Conservation (phyloP, 2,888 invertebrate genomes). For the Drosophila koepferae region DNA sequence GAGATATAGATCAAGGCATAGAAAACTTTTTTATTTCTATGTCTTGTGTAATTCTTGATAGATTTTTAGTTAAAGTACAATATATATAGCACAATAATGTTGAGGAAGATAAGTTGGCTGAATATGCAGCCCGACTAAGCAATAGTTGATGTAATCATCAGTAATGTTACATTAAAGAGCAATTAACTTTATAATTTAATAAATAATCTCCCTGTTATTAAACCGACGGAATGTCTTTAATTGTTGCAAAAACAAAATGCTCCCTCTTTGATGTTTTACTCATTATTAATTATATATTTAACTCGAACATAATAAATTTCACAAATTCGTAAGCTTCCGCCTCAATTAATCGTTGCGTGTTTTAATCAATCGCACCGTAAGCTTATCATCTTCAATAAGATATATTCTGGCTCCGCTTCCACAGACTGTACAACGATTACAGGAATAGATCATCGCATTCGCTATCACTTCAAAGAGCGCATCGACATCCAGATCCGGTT, state of each 20-base stretch:
- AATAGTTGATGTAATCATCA: too few relatives aligned
- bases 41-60: neutral
- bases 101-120: too few relatives aligned
- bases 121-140: too few relatives aligned
- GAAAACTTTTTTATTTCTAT: neutral
- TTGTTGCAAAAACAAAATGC: too few relatives aligned
- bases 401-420: constrained; percentile 99
- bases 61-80: too few relatives aligned
- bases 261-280: too few relatives aligned
- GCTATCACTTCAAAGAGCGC: constrained; percentile 98
- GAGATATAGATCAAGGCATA: neutral
- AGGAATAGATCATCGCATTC: constrained; percentile 96
- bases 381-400: constrained; percentile 96
- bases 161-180: too few relatives aligned
- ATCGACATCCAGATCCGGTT: constrained; percentile 94
- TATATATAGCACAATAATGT: too few relatives aligned
- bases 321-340: neutral
- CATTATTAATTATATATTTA: too few relatives aligned
- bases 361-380: constrained; percentile 90
- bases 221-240: too few relatives aligned
- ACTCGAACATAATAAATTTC: neutral
- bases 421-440: constrained; percentile 97
- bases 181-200: too few relatives aligned
- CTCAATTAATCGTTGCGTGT: constrained; percentile 5
- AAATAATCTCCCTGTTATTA: too few relatives aligned